Evolutionary conservation across 2,888 invertebrate genomes (phyloP).

Genomic region (Drosophila setosimentum): DNA sequence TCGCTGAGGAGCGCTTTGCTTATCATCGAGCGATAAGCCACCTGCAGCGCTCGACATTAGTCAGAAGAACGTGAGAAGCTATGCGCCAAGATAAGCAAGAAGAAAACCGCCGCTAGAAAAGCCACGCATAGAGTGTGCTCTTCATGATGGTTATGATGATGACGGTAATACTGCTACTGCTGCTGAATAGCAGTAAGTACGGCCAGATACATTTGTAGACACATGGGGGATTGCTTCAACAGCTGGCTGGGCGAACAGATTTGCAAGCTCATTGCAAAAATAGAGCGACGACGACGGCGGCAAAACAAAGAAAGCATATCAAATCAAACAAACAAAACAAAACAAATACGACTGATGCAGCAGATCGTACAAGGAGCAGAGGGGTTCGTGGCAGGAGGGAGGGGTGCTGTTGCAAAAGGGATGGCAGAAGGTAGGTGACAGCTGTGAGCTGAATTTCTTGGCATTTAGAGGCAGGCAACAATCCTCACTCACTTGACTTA

Average conservation of each 20-base stretch:
- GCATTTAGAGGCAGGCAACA: constrained; percentile 72
- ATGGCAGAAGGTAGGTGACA: constrained; percentile 25
- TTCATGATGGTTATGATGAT: constrained; percentile 20
- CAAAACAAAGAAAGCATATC: constrained; percentile 73
- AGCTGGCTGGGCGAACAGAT: constrained; percentile 71
- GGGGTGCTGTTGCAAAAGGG: not conserved
- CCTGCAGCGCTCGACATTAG: constrained; percentile 63
- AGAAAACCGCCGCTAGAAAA: constrained; percentile 37
- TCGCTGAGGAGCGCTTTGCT: constrained; percentile 20
- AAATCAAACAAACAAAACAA: constrained; percentile 66
- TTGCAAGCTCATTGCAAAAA: constrained; percentile 64
- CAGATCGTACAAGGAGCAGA: constrained; percentile 4
- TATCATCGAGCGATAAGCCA: constrained; percentile 56
- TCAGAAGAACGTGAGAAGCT: constrained; percentile 75
- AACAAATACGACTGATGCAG: constrained; percentile 62
- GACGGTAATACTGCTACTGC: constrained; percentile 9
- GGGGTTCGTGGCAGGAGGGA: not conserved
- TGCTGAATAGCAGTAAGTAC: constrained; percentile 13
- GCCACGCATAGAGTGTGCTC: constrained; percentile 38
- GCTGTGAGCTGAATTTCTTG: constrained; percentile 64
- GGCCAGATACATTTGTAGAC: constrained; percentile 7
- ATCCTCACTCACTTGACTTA: constrained; percentile 80
- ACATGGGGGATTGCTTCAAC: constrained; percentile 43
- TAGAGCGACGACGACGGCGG: constrained; percentile 56
- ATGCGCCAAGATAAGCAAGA: constrained; percentile 56